These are phyloP conservation scores for Melanaphis sacchari DNA, from an alignment of 1,140 invertebrate genomes.

Conservation along the genomic window DNA sequence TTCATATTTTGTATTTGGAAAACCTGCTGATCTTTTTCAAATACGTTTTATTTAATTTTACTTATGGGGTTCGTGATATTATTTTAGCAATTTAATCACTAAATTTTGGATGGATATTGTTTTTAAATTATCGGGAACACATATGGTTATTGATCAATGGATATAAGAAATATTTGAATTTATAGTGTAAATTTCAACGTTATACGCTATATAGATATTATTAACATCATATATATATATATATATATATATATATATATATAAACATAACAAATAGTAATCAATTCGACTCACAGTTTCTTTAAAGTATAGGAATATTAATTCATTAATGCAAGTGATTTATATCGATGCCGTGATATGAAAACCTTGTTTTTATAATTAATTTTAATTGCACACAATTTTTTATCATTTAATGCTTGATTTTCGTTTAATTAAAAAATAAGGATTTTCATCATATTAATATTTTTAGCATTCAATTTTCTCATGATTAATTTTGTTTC, in stretches of 20 bases:
- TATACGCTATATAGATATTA: not conserved
- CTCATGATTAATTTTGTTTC: not conserved
- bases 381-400: not conserved
- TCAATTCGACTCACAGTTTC: not conserved
- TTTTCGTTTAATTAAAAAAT: not conserved
- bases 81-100: not conserved
- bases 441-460: not conserved
- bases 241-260: not conserved
- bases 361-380: not conserved
- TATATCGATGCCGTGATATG: not conserved
- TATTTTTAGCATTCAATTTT: not conserved
- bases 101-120: not conserved
- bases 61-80: not conserved
- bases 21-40: conserved; percentile 7
- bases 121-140: not conserved
- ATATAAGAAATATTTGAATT: not conserved
- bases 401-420: not conserved
- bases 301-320: not conserved
- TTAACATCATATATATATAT: not conserved
- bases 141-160: not conserved
- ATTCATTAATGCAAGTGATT: not conserved
- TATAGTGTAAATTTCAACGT: not conserved
- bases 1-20: not conserved
- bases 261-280: not conserved
- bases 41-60: not conserved